Percentiles rank a stretch among this genome's conserved stretches.
Evolutionary conservation across 2,113 vertebrate species (phyloP).

Genomic region (Thamnophis sirtalis): DNA sequence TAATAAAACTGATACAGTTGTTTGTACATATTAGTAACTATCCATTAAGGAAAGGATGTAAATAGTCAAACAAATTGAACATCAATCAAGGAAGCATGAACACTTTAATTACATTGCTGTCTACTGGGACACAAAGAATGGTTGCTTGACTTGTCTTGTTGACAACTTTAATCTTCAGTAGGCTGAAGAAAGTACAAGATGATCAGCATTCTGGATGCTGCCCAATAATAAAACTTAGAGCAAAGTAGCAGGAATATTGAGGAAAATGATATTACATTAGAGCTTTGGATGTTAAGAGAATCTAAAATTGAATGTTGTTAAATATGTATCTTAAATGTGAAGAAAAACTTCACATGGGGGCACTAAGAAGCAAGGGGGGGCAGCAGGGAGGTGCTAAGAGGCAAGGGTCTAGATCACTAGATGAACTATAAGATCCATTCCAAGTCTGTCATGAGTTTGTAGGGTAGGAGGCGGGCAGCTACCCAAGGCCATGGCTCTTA

Average conservation of each 20-base stretch:
- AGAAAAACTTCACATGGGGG: no score
- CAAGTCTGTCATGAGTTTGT: no score
- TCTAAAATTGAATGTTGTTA: background rate
- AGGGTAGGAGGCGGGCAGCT: no score
- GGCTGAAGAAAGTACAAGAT: background rate
- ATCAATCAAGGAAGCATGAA: background rate
- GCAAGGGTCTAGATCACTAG: no score
- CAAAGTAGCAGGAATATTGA: background rate
- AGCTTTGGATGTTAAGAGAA: background rate
- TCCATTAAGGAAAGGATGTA: background rate
- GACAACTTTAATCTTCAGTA: background rate
- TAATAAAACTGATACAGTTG: background rate
- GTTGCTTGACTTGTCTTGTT: background rate
- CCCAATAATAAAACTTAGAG: background rate
- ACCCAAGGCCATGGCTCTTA: no score
- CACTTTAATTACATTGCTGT: background rate
- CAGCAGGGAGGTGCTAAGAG: no score
- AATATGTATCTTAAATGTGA: background rate
- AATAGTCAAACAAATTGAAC: background rate
- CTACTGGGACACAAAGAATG: background rate
- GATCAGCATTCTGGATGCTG: background rate
- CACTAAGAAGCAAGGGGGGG: no score
- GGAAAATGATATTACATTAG: background rate
- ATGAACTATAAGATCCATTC: no score
- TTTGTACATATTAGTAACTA: background rate